Evolutionary conservation across 2,113 vertebrate genomes (phyloP).

Genomic region (Camelus bactrianus): DNA sequence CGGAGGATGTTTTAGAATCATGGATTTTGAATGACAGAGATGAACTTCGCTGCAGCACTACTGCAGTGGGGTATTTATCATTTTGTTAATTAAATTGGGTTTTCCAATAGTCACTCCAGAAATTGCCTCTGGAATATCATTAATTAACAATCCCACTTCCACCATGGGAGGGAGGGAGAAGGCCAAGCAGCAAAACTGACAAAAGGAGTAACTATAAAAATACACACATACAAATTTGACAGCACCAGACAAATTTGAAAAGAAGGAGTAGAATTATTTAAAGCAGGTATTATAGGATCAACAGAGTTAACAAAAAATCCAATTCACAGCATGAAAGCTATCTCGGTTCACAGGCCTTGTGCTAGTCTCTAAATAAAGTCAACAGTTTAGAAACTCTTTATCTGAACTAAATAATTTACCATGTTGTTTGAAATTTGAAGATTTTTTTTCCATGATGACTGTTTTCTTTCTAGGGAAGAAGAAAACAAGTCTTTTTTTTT

Average conservation of each 20-base stretch:
- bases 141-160: constrained; percentile 61
- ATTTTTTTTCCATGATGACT: constrained; percentile 54
- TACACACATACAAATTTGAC: constrained; percentile 12
- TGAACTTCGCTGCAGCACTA: neutral
- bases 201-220: constrained; percentile 63
- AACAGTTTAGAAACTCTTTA: constrained; percentile 74
- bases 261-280: constrained; percentile 51
- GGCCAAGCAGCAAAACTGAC: constrained; percentile 62
- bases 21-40: constrained; percentile 70
- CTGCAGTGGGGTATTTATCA: constrained; percentile 62
- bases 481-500: constrained; percentile 79
- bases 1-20: constrained; percentile 36
- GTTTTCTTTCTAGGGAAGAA: constrained; percentile 82
- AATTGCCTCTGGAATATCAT: constrained; percentile 69
- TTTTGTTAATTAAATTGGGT: constrained; percentile 79
- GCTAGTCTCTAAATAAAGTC: constrained; percentile 60
- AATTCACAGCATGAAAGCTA: neutral
- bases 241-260: constrained; percentile 39
- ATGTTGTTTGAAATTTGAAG: constrained; percentile 64
- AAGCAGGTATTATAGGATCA: constrained; percentile 38
- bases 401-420: constrained; percentile 68
- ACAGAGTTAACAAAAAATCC: constrained; percentile 70
- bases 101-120: constrained; percentile 65
- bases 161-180: constrained; percentile 11
- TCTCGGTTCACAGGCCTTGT: constrained; percentile 53